Conservation (phyloP, 2,797 vertebrate genomes). For the Microchirus variegatus region DNA sequence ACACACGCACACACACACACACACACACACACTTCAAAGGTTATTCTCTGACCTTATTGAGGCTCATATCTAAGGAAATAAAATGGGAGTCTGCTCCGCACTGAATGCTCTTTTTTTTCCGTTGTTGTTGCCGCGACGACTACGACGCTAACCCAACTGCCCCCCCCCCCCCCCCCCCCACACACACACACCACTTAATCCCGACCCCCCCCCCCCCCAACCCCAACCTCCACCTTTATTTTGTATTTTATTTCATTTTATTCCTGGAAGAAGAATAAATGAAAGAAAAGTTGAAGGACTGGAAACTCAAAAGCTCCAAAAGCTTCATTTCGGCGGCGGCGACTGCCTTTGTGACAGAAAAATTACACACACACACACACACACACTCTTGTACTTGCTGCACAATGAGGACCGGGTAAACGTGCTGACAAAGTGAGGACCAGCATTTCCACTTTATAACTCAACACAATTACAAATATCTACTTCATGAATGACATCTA, state of each 20-base stretch:
- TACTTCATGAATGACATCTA: too few species aligned
- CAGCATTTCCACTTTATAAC: too few species aligned
- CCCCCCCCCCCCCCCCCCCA: conserved; percentile 21
- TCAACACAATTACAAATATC: too few species aligned
- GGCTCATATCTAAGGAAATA: conserved; percentile 66
- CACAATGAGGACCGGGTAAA: too few species aligned
- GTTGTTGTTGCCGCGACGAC: conserved; percentile 23
- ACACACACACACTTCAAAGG: conserved; percentile 68
- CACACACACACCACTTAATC: too few species aligned
- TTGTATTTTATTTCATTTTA: conserved; percentile 7
- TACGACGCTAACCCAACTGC: too few species aligned
- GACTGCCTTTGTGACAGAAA: conserved; percentile 21
- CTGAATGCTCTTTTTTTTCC: conserved; percentile 56
- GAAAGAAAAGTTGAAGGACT: conserved; percentile 48
- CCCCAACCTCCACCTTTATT: not conserved
- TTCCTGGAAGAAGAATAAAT: conserved; percentile 48
- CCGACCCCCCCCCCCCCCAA: conserved; percentile 27
- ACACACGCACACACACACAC: conserved; percentile 30
- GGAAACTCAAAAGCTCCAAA: conserved; percentile 33
- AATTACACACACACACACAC: too few species aligned
- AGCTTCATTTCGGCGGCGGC: conserved; percentile 11
- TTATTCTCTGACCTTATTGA: conserved; percentile 74
- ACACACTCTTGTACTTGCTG: too few species aligned
- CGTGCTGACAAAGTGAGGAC: too few species aligned
- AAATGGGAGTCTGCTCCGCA: conserved; percentile 53